phyloP scores from a whole-genome alignment of 2,113 vertebrate genomes.

The Mesitornis unicolor region DNA sequence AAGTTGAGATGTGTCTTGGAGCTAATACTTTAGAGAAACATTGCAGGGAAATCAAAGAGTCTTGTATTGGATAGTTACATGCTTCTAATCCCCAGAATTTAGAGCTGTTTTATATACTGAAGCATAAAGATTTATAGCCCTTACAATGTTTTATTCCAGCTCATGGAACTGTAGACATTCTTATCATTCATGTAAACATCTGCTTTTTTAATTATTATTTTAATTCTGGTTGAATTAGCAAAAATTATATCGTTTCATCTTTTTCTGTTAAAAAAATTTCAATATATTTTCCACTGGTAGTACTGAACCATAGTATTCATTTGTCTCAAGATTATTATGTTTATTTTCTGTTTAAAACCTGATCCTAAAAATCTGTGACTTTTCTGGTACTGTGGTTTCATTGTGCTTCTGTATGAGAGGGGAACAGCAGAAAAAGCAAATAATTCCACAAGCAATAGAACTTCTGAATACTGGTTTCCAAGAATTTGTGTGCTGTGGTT shows the following conservation, averaged over 20 bases:
- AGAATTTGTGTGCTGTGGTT: neutral
- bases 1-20: neutral
- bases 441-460: neutral
- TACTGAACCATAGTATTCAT: neutral
- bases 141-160: neutral
- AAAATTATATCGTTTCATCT: neutral
- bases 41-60: neutral
- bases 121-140: neutral
- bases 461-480: neutral
- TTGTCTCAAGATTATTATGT: neutral
- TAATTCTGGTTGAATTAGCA: neutral
- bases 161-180: neutral
- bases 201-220: neutral
- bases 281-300: neutral
- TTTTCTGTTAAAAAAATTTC: neutral
- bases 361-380: neutral
- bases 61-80: neutral
- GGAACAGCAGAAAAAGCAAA: neutral
- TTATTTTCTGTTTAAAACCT: neutral
- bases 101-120: neutral
- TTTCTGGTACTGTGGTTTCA: neutral
- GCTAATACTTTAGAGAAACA: neutral
- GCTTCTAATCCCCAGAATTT: neutral
- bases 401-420: neutral
- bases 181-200: neutral